phyloP scores from a whole-genome alignment of 1,140 invertebrate species.

The Ceratina calcarata region DNA sequence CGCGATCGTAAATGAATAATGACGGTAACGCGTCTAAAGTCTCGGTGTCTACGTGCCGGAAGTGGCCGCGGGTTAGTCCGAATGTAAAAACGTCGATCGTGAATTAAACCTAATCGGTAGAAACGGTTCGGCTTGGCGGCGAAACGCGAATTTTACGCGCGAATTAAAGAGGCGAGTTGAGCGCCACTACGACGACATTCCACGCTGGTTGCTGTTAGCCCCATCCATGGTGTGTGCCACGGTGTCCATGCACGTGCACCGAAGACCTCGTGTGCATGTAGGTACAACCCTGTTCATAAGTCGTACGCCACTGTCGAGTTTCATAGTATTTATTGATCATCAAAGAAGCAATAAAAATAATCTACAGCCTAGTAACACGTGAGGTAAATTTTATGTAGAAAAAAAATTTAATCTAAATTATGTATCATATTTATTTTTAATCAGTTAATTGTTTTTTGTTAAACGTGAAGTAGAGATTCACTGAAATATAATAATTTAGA shows the following conservation, averaged over 20 bases:
- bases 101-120: slow-evolving; percentile 7
- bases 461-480: no score
- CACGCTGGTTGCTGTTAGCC: slow-evolving; percentile 71
- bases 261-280: slow-evolving; percentile 21
- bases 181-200: slow-evolving; percentile 80
- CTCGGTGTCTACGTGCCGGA: background rate
- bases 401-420: no score
- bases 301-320: no score
- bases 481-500: no score
- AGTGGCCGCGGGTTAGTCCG: background rate
- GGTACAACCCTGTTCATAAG: no score
- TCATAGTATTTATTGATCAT: no score
- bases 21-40: background rate
- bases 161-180: slow-evolving; percentile 79
- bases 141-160: slow-evolving; percentile 65
- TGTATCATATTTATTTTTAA: no score
- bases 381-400: no score
- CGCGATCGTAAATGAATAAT: slow-evolving; percentile 15
- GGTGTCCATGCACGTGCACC: slow-evolving; percentile 67
- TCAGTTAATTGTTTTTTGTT: no score
- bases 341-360: no score
- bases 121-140: background rate
- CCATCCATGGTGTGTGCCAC: slow-evolving; percentile 56
- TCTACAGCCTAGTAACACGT: no score
- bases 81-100: background rate